Base-by-base conservation (phyloP, 1,140 invertebrate species). In the Sitobion miscanthi region DNA sequence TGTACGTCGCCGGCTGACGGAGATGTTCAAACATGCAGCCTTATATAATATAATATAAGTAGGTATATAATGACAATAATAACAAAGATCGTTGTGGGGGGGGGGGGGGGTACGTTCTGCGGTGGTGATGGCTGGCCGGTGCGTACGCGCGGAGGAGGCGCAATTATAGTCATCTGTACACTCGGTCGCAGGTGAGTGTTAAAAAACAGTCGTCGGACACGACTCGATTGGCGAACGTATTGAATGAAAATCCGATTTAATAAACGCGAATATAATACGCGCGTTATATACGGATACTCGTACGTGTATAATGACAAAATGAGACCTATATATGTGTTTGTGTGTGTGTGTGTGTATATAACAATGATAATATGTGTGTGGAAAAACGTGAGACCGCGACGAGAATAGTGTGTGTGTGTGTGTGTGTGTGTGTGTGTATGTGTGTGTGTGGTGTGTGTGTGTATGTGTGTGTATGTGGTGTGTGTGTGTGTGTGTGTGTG, bases 241-340 rank as follows among this genome's bases (percentile, higher is more conserved):
- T 77, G 90, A 91, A 91, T 77, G 90, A 91, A 69, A 82, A 69
- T 91, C 62, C 62, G 30, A 91, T 91, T 91, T 77, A 69, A 91
- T 77, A 77, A 45, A 77, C 42, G 90, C 38, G 62, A 77, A 77
- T n/a, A 77, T 77, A 77, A 77, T 77, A 17, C 62, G 11, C 62
- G 30, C 14, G 30, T 69, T n/a, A 69, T n/a, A 69, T 6, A 69
- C 62, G 30, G 17, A 69, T n/a, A 77, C 30, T n/a, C 14, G 35
- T 89, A 90, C 57, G 62, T 47, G 90, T 91, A 69, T 87, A 87
- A 87, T 87, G 45, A 87, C 85, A 87, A 87, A 87, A 87, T 87
- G 45, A 87, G 45, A 87, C 30, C 14, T 87, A 87, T 47, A 47
- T n/a, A 49, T 30, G 14, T 42, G 45, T 82, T 21, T 42, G 21